Conservation (phyloP, 2,888 invertebrate species). For the Drosophila percnosoma region DNA sequence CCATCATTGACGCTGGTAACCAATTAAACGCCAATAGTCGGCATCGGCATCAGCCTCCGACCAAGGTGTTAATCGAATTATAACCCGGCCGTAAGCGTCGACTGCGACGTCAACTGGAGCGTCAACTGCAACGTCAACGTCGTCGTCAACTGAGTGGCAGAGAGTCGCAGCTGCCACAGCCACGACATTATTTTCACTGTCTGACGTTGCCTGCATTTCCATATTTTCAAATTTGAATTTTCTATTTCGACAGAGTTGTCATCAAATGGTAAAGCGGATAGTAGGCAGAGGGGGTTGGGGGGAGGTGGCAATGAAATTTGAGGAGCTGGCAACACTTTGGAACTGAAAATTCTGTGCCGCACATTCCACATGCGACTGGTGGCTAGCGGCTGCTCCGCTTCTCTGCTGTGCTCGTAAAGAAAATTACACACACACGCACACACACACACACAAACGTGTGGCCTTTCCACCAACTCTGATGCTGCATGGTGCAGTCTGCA, state of each 20-base stretch:
- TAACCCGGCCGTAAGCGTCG: slow-evolving; percentile 40
- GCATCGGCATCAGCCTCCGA: slow-evolving; percentile 35
- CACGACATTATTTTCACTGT: slow-evolving; percentile 42
- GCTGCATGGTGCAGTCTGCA: slow-evolving; percentile 1
- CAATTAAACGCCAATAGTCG: slow-evolving; percentile 76
- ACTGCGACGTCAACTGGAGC: slow-evolving; percentile 22
- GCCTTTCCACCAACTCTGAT: slow-evolving; percentile 36
- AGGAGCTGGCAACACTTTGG: slow-evolving; percentile 60
- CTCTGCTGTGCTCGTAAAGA: slow-evolving; percentile 58
- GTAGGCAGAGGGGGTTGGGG: fast-evolving
- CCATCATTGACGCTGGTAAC: slow-evolving; percentile 73
- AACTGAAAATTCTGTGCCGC: slow-evolving; percentile 5
- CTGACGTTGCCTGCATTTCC: slow-evolving; percentile 62
- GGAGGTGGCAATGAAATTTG: neutral
- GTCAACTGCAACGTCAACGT: neutral
- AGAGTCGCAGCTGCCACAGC: slow-evolving; percentile 44
- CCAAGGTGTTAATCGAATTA: slow-evolving; percentile 76
- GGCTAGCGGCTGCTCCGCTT: slow-evolving; percentile 23
- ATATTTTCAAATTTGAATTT: slow-evolving; percentile 79
- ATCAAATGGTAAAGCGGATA: slow-evolving; percentile 5
- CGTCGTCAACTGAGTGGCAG: slow-evolving; percentile 22
- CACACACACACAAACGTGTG: slow-evolving; percentile 60
- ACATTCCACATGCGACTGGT: slow-evolving; percentile 11
- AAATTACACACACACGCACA: slow-evolving; percentile 55
- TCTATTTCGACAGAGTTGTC: slow-evolving; percentile 59